These are phyloP conservation scores for Antechinus stuartii DNA, from an alignment of 2,113 vertebrate species.

Conservation along the genomic window DNA sequence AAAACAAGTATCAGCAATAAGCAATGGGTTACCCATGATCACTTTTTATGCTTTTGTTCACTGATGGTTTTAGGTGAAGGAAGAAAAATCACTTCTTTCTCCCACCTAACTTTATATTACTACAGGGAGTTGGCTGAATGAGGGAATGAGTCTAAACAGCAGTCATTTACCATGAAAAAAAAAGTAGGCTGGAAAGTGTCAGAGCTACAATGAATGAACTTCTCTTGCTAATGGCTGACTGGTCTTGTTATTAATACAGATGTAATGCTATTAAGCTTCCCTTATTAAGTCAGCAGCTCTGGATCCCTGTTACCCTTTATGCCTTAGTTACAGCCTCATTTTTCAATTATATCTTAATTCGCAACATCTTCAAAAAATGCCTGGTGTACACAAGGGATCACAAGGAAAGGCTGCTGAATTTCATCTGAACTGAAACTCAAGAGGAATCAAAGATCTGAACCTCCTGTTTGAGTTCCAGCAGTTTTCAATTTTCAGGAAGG, in stretches of 20 bases:
- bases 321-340: slow-evolving; percentile 71
- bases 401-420: background rate
- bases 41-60: slow-evolving; percentile 49
- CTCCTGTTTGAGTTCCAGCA: background rate
- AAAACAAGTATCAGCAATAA: background rate
- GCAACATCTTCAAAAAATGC: slow-evolving; percentile 61
- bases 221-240: slow-evolving; percentile 67
- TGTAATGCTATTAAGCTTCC: slow-evolving; percentile 78
- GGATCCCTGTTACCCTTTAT: slow-evolving; percentile 72
- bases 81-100: slow-evolving; percentile 55
- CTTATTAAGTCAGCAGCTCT: slow-evolving; percentile 78
- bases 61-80: slow-evolving; percentile 55
- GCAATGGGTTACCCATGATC: background rate
- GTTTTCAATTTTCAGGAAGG: background rate
- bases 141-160: slow-evolving; percentile 72
- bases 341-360: slow-evolving; percentile 78
- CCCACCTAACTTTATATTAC: slow-evolving; percentile 47
- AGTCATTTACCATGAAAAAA: slow-evolving; percentile 70
- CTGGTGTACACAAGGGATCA: slow-evolving; percentile 57
- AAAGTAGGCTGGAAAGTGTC: slow-evolving; percentile 77
- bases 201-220: slow-evolving; percentile 58
- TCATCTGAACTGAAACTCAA: slow-evolving; percentile 33
- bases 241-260: slow-evolving; percentile 73
- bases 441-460: background rate
- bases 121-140: slow-evolving; percentile 70